Evolutionary conservation across 2,797 vertebrate species (phyloP).

Genomic region (Gambelia wislizenii): DNA sequence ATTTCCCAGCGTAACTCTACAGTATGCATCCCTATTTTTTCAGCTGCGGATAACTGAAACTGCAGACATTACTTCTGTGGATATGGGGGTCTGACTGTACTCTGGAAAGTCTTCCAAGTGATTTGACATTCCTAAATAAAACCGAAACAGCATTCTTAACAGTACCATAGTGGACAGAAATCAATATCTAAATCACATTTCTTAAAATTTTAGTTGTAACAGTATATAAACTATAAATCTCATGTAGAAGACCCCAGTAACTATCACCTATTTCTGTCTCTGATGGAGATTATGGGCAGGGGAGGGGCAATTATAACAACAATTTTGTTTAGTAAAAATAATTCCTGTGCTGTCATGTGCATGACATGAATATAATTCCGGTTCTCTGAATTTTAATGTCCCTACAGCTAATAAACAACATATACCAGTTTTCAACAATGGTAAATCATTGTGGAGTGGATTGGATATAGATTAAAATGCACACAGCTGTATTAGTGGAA

Average conservation of each 20-base stretch:
- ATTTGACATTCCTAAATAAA: not conserved
- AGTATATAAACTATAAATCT: not conserved
- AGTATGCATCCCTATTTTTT: no score
- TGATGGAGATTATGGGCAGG: not conserved
- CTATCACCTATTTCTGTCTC: not conserved
- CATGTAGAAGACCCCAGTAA: no score
- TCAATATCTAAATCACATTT: not conserved
- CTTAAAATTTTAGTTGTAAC: not conserved
- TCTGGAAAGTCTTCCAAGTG: not conserved
- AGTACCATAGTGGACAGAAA: not conserved
- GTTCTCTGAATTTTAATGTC: not conserved
- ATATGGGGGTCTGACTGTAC: no score
- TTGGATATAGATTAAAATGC: no score
- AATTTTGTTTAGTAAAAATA: not conserved
- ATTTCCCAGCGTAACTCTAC: no score
- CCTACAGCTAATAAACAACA: not conserved
- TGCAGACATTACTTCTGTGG: no score
- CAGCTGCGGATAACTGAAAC: no score
- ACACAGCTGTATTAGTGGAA: no score
- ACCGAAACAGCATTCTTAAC: not conserved
- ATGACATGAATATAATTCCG: not conserved
- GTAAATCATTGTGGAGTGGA: not conserved
- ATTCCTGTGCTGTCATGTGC: no score
- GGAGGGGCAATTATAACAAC: not conserved
- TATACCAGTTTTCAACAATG: not conserved